Percentiles rank a stretch among this genome's conserved stretches.
Conservation (phyloP, 2,888 invertebrate genomes). For the Eurytoma californica region DNA sequence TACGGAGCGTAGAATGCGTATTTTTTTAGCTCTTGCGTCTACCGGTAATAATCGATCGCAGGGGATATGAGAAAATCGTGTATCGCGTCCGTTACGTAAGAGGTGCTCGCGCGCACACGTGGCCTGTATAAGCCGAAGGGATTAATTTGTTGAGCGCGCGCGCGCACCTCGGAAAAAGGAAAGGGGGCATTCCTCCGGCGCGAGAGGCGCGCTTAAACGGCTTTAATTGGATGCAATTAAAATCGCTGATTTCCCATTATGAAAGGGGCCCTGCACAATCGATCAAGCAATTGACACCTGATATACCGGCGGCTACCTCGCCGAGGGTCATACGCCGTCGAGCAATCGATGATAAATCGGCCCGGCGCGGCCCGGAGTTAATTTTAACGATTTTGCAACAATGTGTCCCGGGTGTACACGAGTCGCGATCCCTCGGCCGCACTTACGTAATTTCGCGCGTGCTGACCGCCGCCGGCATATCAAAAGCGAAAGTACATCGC, state of each 20-base stretch:
- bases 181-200: constrained; percentile 11
- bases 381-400: constrained; percentile 29
- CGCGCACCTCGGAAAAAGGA: not conserved
- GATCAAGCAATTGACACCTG: constrained; percentile 38
- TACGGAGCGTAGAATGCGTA: not conserved
- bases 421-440: not conserved
- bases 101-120: no score
- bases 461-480: not conserved
- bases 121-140: not conserved
- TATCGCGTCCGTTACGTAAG: constrained; percentile 7
- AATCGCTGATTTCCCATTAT: constrained; percentile 13
- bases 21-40: not conserved
- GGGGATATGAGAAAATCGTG: not conserved
- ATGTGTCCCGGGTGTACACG: not conserved
- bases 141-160: constrained; percentile 18
- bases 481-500: constrained; percentile 27
- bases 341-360: constrained; percentile 28
- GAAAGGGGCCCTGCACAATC: constrained; percentile 24
- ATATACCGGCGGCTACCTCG: constrained; percentile 8
- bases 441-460: constrained; percentile 29
- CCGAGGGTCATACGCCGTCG: not conserved
- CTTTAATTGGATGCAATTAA: constrained; percentile 32
- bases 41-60: constrained; percentile 1
- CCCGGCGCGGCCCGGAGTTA: not conserved
- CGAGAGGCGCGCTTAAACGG: not conserved